Base-by-base conservation (phyloP, 2,888 invertebrate genomes). In the Thysanoteuthis rhombus region DNA sequence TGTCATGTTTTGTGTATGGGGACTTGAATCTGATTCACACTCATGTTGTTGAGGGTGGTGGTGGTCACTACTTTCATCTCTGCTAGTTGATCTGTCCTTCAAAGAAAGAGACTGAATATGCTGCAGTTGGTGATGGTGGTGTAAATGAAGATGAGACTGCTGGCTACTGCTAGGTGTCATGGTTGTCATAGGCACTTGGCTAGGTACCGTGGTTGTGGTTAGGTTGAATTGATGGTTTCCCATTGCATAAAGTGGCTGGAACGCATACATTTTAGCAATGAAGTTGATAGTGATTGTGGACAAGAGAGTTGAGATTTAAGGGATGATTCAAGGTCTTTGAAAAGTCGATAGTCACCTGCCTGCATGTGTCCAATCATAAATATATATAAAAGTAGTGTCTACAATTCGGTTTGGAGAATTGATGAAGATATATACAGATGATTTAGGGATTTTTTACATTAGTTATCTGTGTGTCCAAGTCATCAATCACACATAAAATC, bases 201-300 rank as follows among this genome's bases (percentile, higher is more conserved):
- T 40, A 5, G 42, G 42, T n/a, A 45, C 40, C 0, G 42, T 42
- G 2, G 92, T 40, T 19, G 92, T 36, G 45, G 42, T 45, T 19
- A 92, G 45, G 45, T 92, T 92, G 40, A 92, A 92, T 22, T 92
- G 92, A 32, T 40, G 92, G 39, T 92, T 92, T 19, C 92, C 92
- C 92, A 92, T 92, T 42, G 92, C 42, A 42, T 92, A 92, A n/a
- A 92, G 42, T 32, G 92, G 42, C n/a, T 40, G 92, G 45, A 92
- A 92, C 45, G 92, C 92, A 92, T 92, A 92, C 92, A 92, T 92
- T 92, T 92, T 92, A 40, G 40, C 75, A 75, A 75, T 19, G n/a
- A 36, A n/a, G 75, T 12, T n/a, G n/a, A 75, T 19, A 75, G n/a
- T n/a, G 36, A n/a, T n/a, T 12, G 4, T 75, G 16, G 10, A 36